Evolutionary conservation across 1,140 invertebrate species (phyloP), one percentile per base, ranked within the genome.

Genomic region (Trichonephila inaurata): DNA sequence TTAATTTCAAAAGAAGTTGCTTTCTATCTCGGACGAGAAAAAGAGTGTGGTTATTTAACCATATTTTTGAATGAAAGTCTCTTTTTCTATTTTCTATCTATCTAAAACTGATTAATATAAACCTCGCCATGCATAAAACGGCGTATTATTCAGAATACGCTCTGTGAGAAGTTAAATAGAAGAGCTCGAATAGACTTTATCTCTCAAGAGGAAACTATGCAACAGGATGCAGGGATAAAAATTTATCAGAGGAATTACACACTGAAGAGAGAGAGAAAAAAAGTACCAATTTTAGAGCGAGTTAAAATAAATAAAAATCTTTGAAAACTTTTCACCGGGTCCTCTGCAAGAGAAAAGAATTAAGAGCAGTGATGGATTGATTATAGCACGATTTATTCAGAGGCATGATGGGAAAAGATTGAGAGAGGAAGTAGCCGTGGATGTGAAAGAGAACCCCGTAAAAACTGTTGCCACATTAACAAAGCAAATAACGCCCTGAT

Each of bases 401-500:
- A 72, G 91, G 83, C 91, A 93, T 93, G 91, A 93, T 88, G 83
- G 91, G 91, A 86, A 92, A 92, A 85, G 91, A 92, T 92, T 92
- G 81, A 87, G 82, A 85, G 82, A 92, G 90, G 90, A 85, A 90
- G 87, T 89, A 72, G 58, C 40, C 44, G 24, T 58, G 77, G 81
- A 85, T 61, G 61, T 66, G 85, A 93, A 93, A 88, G 85, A 66
- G 66, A 92, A 85, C 81, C 81, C 89, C 89, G 82, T 85, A 92
- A 92, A 85, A 87, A 93, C 91, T 93, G 91, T 88, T 93, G 91
- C 91, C 91, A 93, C 91, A 93, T 93, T 93, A 93, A 88, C 83
- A 93, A 93, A 93, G 91, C 91, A 93, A 93, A 93, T 88, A 93
- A 87, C 85, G 91, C 91, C 64, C 44, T 93, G 91, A 93, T 93